phyloP scores from a whole-genome alignment of 2,113 vertebrate species.

The Istiophorus platypterus region DNA sequence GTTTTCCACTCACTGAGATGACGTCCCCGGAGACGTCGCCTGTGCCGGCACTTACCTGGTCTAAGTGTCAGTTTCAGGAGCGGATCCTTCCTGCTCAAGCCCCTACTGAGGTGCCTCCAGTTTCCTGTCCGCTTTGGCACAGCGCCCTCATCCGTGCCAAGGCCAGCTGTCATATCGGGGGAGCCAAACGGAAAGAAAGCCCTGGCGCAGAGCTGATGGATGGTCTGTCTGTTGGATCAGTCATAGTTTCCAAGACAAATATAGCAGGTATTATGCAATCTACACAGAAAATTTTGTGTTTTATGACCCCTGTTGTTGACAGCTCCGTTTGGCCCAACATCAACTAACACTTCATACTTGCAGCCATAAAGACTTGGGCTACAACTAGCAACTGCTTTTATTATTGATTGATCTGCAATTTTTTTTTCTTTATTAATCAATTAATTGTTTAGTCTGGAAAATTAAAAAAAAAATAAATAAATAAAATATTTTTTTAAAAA shows the following conservation, averaged over 20 bases:
- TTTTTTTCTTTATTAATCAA: not conserved
- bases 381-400: too few species aligned
- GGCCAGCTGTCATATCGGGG: constrained; percentile 33
- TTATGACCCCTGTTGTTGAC: not conserved
- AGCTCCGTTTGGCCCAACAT: not conserved
- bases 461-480: not conserved
- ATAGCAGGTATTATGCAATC: not conserved
- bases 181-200: constrained; percentile 22
- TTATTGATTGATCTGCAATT: not conserved
- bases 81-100: constrained; percentile 71
- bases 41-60: constrained; percentile 50
- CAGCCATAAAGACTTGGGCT: not conserved
- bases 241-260: not conserved
- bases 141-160: not conserved
- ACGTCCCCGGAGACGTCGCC: constrained; percentile 9
- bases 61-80: constrained; percentile 70
- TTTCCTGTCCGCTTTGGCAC: constrained; percentile 65
- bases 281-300: not conserved
- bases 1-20: constrained; percentile 24
- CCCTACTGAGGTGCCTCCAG: constrained; percentile 40
- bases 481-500: too few species aligned
- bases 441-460: not conserved
- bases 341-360: not conserved
- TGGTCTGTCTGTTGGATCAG: not conserved
- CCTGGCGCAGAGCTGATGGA: not conserved